Percentiles rank a stretch among this genome's conserved stretches.
phyloP scores from a whole-genome alignment of 1,140 invertebrate genomes.

The Tetragonula clypearis region DNA sequence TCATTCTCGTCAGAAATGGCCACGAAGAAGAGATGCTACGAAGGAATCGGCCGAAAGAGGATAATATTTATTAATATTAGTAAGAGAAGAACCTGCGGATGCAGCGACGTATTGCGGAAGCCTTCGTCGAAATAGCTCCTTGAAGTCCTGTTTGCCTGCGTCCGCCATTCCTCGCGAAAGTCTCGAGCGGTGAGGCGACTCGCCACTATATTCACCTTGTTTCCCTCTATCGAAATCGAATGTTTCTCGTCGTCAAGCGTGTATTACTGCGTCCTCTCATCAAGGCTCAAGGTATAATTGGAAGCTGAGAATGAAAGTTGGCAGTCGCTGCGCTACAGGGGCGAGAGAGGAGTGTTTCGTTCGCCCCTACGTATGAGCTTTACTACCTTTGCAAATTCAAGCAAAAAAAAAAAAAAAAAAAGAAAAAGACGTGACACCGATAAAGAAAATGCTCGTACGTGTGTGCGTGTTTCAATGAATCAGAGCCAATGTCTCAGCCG shows the following conservation, averaged over 20 bases:
- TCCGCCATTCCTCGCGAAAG: neutral
- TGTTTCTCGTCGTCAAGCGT: neutral
- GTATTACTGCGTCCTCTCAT: neutral
- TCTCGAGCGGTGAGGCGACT: neutral
- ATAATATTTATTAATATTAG: neutral
- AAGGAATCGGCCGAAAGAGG: too few species aligned
- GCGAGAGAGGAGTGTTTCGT: too few species aligned
- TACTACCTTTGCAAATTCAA: too few species aligned
- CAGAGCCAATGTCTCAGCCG: too few species aligned
- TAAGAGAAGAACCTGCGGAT: slow-evolving; percentile 33
- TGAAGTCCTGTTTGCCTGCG: neutral
- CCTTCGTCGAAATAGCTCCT: neutral
- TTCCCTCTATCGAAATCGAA: neutral
- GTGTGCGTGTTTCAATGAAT: too few species aligned
- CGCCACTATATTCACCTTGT: neutral
- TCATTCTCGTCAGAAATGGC: neutral
- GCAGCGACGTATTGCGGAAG: slow-evolving; percentile 32
- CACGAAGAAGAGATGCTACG: too few species aligned
- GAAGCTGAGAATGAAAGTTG: too few species aligned
- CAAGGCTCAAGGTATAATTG: neutral
- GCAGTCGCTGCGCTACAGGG: too few species aligned
- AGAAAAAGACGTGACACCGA: too few species aligned
- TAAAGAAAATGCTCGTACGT: too few species aligned
- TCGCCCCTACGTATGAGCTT: too few species aligned
- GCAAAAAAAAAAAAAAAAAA: too few species aligned